phyloP scores from a whole-genome alignment of 2,888 invertebrate species.

The Eupithecia vulgata region DNA sequence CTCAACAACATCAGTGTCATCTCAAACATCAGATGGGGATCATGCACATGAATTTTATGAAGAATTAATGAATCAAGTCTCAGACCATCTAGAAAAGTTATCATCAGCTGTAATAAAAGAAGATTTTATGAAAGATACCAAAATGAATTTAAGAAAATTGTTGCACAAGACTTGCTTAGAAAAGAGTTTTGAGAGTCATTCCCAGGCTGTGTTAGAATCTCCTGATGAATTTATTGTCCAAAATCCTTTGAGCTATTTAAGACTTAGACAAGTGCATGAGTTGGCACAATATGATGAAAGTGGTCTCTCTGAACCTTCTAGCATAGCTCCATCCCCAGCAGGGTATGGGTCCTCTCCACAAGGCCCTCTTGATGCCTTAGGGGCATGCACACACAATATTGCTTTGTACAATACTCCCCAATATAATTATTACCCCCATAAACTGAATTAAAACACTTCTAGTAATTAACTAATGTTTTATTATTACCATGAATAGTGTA shows the following conservation, averaged over 20 bases:
- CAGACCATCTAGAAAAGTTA: conserved; percentile 51
- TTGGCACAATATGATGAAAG: neutral
- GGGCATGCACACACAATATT: conserved; percentile 1
- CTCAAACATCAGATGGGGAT: conserved; percentile 38
- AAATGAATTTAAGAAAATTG: conserved; percentile 51
- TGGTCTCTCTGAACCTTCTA: neutral
- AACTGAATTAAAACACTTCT: conserved; percentile 54
- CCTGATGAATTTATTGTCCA: conserved; percentile 48
- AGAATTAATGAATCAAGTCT: conserved; percentile 62
- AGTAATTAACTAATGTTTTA: conserved; percentile 6
- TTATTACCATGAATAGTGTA: conserved; percentile 12
- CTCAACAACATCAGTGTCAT: conserved; percentile 10
- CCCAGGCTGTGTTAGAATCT: conserved; percentile 23
- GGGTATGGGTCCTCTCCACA: neutral
- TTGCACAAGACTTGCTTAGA: conserved; percentile 49
- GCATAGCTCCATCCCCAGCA: neutral
- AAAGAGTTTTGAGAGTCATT: conserved; percentile 42
- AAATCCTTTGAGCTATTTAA: conserved; percentile 59
- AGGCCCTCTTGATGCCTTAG: neutral
- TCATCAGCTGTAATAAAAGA: conserved; percentile 52
- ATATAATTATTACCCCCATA: conserved; percentile 70
- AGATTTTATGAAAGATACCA: conserved; percentile 55
- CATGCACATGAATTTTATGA: conserved; percentile 54
- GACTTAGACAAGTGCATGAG: conserved; percentile 28
- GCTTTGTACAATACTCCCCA: conserved; percentile 62